Base-by-base conservation (phyloP, 2,113 vertebrate species). In the Columba janthina region DNA sequence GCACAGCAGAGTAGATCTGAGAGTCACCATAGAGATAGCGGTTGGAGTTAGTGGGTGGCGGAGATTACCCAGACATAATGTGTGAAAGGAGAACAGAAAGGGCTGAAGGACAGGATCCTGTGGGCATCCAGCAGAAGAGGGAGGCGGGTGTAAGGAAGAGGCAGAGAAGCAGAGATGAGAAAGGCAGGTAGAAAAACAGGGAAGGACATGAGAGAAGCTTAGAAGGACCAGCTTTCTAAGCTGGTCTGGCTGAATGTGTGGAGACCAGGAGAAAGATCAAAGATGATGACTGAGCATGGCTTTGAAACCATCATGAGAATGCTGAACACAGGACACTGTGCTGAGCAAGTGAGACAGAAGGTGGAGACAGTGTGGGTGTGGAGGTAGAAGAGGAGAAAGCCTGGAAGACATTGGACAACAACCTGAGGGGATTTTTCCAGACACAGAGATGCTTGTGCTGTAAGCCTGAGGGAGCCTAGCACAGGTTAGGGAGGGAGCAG, bases 1-100 rank as follows among this genome's bases (percentile, higher is more conserved):
- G 91, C 86, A 90, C 73, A 57, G 94, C 57, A 28, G 6, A 0
- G 76, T 50, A 46, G 69, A 71, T 54, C 75, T 46, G 79, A 64
- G 90, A 94, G 76, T 95, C 94, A 87, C 90, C 95, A 89, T 65
- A 94, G 94, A 78, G 94, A 95, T 78, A 26, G 73, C 6, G 24
- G 61, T 42, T 88, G 85, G 79, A 95, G 61, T 2, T 7, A 36
- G 92, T 86, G 85, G 56, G 88, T 74, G 83, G 67, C 21, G 65
- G 86, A 79, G 90, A 90, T 74, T 91, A 64, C 80, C 72, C 83
- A 64, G 94, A 15, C 4, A 9, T 12, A 64, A 74, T 64, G 48
- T 86, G 73, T 10, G 56, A 83, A 62, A 79, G 78, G 51, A 90
- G 56, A 89, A 65, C 54, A 54, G 82, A 69, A 64, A 90, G 80